Evolutionary conservation across 2,113 vertebrate genomes (phyloP), one percentile per base, ranked within the genome.

Genomic region (Cervus canadensis): DNA sequence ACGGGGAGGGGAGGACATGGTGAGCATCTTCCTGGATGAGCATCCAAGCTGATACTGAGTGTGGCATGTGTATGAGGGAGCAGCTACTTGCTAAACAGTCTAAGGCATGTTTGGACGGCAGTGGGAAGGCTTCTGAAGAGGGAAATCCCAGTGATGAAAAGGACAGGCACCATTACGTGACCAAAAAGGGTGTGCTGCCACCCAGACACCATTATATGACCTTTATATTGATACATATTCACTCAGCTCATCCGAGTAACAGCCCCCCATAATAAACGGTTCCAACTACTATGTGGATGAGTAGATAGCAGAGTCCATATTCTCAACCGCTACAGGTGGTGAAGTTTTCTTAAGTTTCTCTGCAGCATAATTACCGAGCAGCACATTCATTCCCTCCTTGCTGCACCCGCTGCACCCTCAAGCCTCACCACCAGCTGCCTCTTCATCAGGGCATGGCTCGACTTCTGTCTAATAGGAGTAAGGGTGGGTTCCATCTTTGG

Each of bases 361-460:
- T 67, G 56, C 40, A 36, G 28, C 17, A 9, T 21, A 40, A 12
- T 43, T 64, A 62, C 10, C 4, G 0, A 56, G 48, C 17, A 33
- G 25, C 54, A 17, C 36, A 4, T 4, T 4, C 21, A 6, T 3
- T 67, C 30, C n/a, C 19, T 36, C 5, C 0, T 21, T 1, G 0
- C 52, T 6, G 17, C 2, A 25, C 33, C 25, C 33, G 3, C 1
- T 6, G 11, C 25, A 3, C 78, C 6, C 15, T 33, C 25, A 16
- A 52, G 2, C 57, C 52, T 9, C 0, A 5, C 28, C n/a, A 10
- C 15, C 30, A 15, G 17, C 30, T 60, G 52, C 8, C 1, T 3
- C 7, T 11, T 26, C 40, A 5, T 26, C 48, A 1, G 0, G 33
- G 33, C 11, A 16, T 8, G 0, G 17, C 43, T 79, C 28, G 11